Evolutionary conservation across 2,113 vertebrate genomes (phyloP), one percentile per base, ranked within the genome.

Genomic region (Nettapus auritus): DNA sequence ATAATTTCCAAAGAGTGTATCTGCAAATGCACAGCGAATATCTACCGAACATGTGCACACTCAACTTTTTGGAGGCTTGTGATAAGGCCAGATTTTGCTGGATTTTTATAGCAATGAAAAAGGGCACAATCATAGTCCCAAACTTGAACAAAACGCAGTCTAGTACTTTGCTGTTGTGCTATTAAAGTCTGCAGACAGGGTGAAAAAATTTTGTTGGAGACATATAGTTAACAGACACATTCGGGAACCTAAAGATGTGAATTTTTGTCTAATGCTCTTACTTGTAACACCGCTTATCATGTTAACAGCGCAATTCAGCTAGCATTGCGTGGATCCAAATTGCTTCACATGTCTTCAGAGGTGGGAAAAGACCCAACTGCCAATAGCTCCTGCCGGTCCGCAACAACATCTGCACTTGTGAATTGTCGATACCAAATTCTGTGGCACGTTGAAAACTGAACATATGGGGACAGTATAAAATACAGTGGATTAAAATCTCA

Each of bases 391-490:
- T 22, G 64, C 66, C 5, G 3, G 17, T 36, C 92, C 23, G 1
- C 67, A n/a, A 60, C 66, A 86, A 82, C 88, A 77, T 56, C 88
- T 82, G 82, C 88, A 55, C 70, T 67, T 15, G 78, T 4, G 34
- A 87, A 73, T n/a, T 15, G 40, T 36, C 71, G n/a, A 9, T 2
- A 8, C 18, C 20, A 68, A 87, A 87, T 38, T 50, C 71, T 10
- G 40, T 15, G 66, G 66, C 92, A 34, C 3, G 1, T 38, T 57
- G 66, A n/a, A 56, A 68, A 56, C 33, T 5, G 60, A 74, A 31
- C 78, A 87, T 67, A 78, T 55, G 78, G 78, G 53, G 71, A 94
- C 40, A 79, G 67, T 26, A 62, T 78, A 87, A 94, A 90, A 56
- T 20, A 63, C 53, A 52, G 60, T 10, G 71, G 40, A 68, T 83